A percentile compares a stretch with the other conserved stretches of the same genome.
phyloP scores from a whole-genome alignment of 1,140 invertebrate species.

The Patella vulgata region DNA sequence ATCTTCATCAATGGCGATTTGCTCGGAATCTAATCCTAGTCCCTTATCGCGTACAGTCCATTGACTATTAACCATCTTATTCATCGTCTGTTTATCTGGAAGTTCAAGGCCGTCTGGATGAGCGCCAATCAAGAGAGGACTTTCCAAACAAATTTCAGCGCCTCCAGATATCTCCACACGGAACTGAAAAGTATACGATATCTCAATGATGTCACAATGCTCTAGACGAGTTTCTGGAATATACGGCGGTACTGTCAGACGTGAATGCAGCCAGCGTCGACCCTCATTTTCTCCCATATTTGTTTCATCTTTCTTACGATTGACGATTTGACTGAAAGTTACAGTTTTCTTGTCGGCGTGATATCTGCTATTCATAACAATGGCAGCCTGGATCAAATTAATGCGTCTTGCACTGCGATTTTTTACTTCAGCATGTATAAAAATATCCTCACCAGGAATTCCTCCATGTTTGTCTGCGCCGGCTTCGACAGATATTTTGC shows the following conservation, averaged over 20 bases:
- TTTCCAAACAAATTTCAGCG: slow-evolving; percentile 45
- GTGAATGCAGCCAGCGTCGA: slow-evolving; percentile 59
- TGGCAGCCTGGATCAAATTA: slow-evolving; percentile 52
- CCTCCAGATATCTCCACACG: slow-evolving; percentile 54
- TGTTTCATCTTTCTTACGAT: slow-evolving; percentile 59
- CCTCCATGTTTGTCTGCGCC: slow-evolving; percentile 48
- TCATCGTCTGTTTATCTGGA: slow-evolving; percentile 12
- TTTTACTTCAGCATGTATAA: slow-evolving; percentile 55
- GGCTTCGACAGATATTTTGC: slow-evolving; percentile 50
- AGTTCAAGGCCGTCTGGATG: slow-evolving; percentile 44
- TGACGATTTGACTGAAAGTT: slow-evolving; percentile 56
- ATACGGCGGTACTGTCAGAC: slow-evolving; percentile 61
- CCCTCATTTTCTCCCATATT: slow-evolving; percentile 58
- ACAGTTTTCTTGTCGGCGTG: slow-evolving; percentile 48
- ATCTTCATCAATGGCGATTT: slow-evolving; percentile 8
- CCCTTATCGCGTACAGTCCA: slow-evolving; percentile 41
- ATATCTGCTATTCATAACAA: slow-evolving; percentile 60
- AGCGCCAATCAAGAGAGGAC: slow-evolving; percentile 52
- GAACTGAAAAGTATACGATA: slow-evolving; percentile 60
- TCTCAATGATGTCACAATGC: slow-evolving; percentile 63
- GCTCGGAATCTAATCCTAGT: slow-evolving; percentile 18
- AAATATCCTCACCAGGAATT: slow-evolving; percentile 61
- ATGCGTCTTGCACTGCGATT: slow-evolving; percentile 54
- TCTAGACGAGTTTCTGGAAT: slow-evolving; percentile 63
- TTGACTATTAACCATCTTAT: slow-evolving; percentile 35